Base-by-base conservation (phyloP, 1,140 invertebrate genomes). In the Dreissena polymorpha region DNA sequence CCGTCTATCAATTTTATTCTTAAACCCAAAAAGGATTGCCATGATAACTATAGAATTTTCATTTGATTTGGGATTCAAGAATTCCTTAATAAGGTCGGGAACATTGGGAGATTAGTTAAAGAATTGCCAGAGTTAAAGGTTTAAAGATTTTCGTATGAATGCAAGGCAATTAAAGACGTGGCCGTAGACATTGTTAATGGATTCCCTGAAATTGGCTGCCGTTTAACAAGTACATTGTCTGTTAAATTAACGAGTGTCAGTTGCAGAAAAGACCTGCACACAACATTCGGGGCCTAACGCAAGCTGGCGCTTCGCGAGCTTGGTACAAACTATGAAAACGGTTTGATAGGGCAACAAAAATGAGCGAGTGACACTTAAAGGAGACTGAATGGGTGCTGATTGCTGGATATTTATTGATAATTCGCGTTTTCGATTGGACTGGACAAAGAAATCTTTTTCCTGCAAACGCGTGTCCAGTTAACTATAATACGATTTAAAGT, bases 401-500 rank as follows among this genome's bases (percentile, higher is more conserved):
- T 71, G 77, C 39, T 69, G 67, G 60, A 50, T 49, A 55, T 68
- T 71, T 67, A 80, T 80, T 63, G 77, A 70, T 80, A 80, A 53
- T 80, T 76, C 55, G 39, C 39, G 49, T 63, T 63, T 60, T 80
- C 65, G 70, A 80, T 68, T 60, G 70, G 50, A 65, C 12, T 29
- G 68, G 39, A 82, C 79, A 82, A 82, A 82, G 79, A 21, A 70
- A 72, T 68, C 50, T 74, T 25, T 53, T 39, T 10, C 55, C 14
- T 14, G 57, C 21, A n/a, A 64, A 53, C 79, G 71, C 63, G 79
- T 82, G 79, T 70, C 79, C 14, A 51, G n/a, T 21, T 74, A 68
- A 74, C 55, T 27, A 55, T 73, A 82, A 82, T 74, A 16, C 39
- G 79, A 82, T 74, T 68, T 81, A 53, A 74, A 82, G 70, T 49